A percentile compares a stretch with the other conserved stretches of the same genome.
These are phyloP conservation scores for Falcunculus frontatus DNA, from an alignment of 2,113 vertebrate genomes.

Conservation along the genomic window DNA sequence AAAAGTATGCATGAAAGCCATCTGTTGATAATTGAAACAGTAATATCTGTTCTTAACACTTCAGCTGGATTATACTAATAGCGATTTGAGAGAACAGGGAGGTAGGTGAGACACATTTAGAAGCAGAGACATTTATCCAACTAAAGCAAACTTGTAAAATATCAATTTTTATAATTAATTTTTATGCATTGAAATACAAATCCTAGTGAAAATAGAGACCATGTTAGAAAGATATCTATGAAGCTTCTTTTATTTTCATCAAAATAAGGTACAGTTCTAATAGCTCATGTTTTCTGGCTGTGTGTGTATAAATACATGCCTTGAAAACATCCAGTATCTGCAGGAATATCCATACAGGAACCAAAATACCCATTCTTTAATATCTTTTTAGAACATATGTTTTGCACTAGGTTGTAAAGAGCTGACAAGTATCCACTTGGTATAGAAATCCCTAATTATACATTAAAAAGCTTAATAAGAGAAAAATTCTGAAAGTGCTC, in stretches of 20 bases:
- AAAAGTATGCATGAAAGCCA: background rate
- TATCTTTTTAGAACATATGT: background rate
- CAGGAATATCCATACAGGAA: background rate
- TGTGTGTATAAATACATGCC: background rate
- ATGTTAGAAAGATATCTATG: background rate
- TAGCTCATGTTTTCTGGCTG: background rate
- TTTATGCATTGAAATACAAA: conserved; percentile 25
- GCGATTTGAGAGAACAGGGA: conserved; percentile 2
- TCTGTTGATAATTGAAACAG: background rate
- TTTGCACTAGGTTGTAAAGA: background rate
- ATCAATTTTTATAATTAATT: background rate
- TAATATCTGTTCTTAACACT: background rate
- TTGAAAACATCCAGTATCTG: background rate
- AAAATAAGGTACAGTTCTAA: conserved; percentile 20
- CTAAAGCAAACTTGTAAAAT: background rate
- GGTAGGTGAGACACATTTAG: background rate
- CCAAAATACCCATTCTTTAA: background rate
- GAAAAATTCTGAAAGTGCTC: conserved; percentile 6
- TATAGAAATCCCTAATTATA: conserved; percentile 30
- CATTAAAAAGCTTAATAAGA: conserved; percentile 15
- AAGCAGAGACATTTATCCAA: conserved; percentile 21
- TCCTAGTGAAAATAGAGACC: background rate
- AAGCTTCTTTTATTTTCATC: conserved; percentile 44
- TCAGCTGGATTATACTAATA: conserved; percentile 10
- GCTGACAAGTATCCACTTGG: background rate